Percentiles rank a stretch among this genome's conserved stretches.
These are phyloP conservation scores for Amphimedon queenslandica DNA, from an alignment of 37 sponge, comb jelly and placozoan species.

Conservation along the genomic window DNA sequence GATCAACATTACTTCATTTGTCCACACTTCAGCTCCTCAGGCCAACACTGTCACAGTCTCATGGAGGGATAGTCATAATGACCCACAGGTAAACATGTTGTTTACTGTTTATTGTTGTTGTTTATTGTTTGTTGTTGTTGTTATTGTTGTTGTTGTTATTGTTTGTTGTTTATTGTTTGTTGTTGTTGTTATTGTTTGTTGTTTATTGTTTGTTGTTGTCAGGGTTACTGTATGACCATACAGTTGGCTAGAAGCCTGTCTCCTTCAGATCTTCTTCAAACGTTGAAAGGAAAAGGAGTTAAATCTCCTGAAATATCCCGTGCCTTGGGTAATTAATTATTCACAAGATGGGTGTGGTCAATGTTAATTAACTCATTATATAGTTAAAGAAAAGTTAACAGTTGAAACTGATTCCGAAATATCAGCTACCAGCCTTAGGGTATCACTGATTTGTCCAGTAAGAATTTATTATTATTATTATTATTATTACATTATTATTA, in stretches of 20 bases:
- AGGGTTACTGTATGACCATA: constrained; percentile 44
- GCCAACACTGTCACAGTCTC: constrained; percentile 32
- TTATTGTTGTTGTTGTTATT: background rate
- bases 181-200: background rate
- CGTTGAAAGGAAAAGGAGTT: constrained; percentile 42
- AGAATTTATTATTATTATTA: constrained; percentile 7
- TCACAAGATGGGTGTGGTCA: background rate
- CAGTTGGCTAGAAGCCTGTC: constrained; percentile 42
- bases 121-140: background rate
- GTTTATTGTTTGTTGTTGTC: background rate
- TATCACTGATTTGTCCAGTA: constrained; percentile 91
- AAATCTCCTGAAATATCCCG: constrained; percentile 40
- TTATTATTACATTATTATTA: background rate
- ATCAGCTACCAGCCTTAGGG: constrained; percentile 75
- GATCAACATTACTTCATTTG: constrained; percentile 54
- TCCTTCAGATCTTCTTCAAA: constrained; percentile 34
- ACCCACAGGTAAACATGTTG: constrained; percentile 43
- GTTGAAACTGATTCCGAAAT: constrained; percentile 66
- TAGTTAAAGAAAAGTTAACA: constrained; percentile 65
- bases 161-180: too few species aligned
- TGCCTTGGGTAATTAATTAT: constrained; percentile 32
- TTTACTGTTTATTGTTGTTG: too few species aligned
- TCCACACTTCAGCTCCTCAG: constrained; percentile 41
- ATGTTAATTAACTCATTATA: background rate
- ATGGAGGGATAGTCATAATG: constrained; percentile 28